Percentiles rank a stretch among this genome's conserved stretches.
These are phyloP conservation scores for Autographa pulchrina DNA, from an alignment of 2,888 invertebrate species.

Conservation along the genomic window DNA sequence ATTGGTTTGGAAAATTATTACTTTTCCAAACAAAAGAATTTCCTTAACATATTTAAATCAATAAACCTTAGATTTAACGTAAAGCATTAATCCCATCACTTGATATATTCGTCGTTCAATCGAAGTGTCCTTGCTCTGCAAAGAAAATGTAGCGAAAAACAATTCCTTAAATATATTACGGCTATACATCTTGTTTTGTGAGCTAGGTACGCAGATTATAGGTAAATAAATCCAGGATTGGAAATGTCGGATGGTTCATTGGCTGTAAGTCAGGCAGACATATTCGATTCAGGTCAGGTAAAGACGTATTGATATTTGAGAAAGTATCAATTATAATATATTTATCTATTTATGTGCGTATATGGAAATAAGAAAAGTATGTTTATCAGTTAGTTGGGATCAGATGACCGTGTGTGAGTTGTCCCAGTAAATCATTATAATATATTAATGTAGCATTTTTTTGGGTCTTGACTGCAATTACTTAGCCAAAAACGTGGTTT, in stretches of 20 bases:
- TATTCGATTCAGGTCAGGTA: neutral
- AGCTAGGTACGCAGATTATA: constrained; percentile 1
- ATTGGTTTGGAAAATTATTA: no score
- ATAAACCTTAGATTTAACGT: constrained; percentile 22
- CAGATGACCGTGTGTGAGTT: no score
- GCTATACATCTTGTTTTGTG: constrained; percentile 30
- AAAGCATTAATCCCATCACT: constrained; percentile 31
- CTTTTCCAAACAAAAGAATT: constrained; percentile 3
- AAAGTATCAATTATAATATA: neutral
- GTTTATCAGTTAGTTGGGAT: no score
- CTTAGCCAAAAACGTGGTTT: no score
- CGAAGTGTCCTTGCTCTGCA: constrained; percentile 15
- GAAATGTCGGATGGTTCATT: neutral
- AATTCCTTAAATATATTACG: constrained; percentile 40
- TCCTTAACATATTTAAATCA: constrained; percentile 13
- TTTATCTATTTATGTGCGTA: no score
- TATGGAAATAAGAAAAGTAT: no score
- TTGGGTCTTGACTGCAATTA: no score
- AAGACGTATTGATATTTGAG: neutral
- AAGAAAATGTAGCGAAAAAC: constrained; percentile 49
- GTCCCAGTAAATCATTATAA: no score
- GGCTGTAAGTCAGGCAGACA: neutral
- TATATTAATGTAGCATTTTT: no score
- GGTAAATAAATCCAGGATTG: constrained; percentile 3
- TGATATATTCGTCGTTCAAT: constrained; percentile 37